Percentiles rank a stretch among this genome's conserved stretches.
phyloP scores from a whole-genome alignment of 2,888 invertebrate species.

The Synergus laeviventris region DNA sequence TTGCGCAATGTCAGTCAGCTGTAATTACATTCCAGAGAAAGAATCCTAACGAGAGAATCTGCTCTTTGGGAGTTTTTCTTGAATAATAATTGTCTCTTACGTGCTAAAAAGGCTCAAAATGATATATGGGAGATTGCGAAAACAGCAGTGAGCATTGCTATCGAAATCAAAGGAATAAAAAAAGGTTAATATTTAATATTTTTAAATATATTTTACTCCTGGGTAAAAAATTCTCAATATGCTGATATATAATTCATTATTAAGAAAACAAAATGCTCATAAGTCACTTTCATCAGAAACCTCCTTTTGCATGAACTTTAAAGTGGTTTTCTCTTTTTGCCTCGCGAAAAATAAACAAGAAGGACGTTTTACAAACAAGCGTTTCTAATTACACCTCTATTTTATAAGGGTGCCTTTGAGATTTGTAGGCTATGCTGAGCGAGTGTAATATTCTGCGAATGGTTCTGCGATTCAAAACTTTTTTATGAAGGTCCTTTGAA shows the following conservation, averaged over 20 bases:
- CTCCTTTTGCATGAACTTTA: not conserved
- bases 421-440: conserved; percentile 23
- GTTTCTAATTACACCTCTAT: conserved; percentile 39
- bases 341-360: not conserved
- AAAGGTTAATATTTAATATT: not conserved
- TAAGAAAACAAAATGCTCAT: conserved; percentile 49
- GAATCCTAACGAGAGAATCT: conserved; percentile 32
- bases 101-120: not conserved
- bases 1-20: conserved; percentile 61
- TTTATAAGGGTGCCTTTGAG: conserved; percentile 32
- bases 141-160: not conserved
- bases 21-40: conserved; percentile 56
- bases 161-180: not conserved
- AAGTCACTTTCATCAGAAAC: not conserved
- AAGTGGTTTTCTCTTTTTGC: not conserved
- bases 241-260: conserved; percentile 61
- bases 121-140: not conserved
- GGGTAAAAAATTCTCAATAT: conserved; percentile 55
- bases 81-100: conserved; percentile 1
- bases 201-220: too few species aligned
- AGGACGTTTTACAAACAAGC: conserved; percentile 39
- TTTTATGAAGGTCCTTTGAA: conserved; percentile 40
- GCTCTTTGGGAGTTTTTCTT: conserved; percentile 7
- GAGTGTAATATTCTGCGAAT: conserved; percentile 37
- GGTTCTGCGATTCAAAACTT: conserved; percentile 38